Base-by-base conservation (phyloP, 2,797 vertebrate genomes). In the Galago senegalensis region DNA sequence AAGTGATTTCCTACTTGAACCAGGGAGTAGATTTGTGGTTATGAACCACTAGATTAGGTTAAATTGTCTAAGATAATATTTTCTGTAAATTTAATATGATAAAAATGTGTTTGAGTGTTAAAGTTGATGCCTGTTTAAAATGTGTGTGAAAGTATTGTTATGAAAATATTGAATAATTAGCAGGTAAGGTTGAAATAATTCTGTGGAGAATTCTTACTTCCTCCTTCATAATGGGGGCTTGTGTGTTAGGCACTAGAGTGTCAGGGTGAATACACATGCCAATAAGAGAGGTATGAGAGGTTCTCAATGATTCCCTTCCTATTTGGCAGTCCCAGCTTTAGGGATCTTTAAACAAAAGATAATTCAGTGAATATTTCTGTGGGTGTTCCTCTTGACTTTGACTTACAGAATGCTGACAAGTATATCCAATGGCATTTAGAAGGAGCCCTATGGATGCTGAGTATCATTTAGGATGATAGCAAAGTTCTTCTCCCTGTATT, bases 391-490 rank as follows among this genome's bases (percentile, higher is more conserved):
- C 61, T 87, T 86, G 7, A 43, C 56, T 92, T 92, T 95, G 77
- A 94, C 70, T 91, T 63, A 46, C 27, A 72, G 34, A 76, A 3
- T 29, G 31, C 61, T 81, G 60, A 92, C 79, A 91, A 81, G 3
- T 29, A 75, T 89, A 77, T 90, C 63, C 53, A 86, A 40, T 89
- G 93, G 34, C 94, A 97, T 97, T 97, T 95, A 91, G 37, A 91
- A 95, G 86, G 93, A 95, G 60, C 61, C 63, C n/a, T 53, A 21
- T 56, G 83, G 94, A 93, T 58, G 65, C 0, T 84, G 83, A 91
- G 31, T 86, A 94, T 95, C 91, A 94, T 87, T 96, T 96, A 95
- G 96, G 31, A 94, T 91, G 93, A 97, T 89, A 94, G 70, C 13
- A 84, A 17, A 75, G 77, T 3, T 93, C 76, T 91, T 90, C 84